A percentile compares a stretch with the other conserved stretches of the same genome.
phyloP scores from a whole-genome alignment of 2,797 vertebrate genomes.

The Nannoperca australis region DNA sequence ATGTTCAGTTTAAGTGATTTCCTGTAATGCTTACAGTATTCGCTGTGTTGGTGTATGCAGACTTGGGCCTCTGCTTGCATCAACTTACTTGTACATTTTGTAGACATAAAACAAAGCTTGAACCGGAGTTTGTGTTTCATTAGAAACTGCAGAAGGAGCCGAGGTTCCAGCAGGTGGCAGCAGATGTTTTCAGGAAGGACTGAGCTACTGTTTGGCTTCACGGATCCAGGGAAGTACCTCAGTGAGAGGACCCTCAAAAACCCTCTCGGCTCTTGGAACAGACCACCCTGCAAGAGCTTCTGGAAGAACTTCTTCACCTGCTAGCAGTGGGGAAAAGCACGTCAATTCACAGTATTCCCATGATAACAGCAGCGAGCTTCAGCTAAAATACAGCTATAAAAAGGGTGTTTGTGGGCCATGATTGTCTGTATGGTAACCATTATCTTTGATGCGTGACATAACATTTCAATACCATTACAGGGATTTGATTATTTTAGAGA shows the following conservation, averaged over 20 bases:
- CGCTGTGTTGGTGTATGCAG: not conserved
- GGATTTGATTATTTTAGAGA: not conserved
- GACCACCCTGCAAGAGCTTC: not conserved
- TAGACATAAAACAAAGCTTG: not conserved
- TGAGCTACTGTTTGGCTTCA: not conserved
- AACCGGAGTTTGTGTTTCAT: not conserved
- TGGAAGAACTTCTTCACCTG: constrained; percentile 6
- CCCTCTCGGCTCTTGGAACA: not conserved
- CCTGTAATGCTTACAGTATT: not conserved
- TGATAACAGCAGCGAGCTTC: not conserved
- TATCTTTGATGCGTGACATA: not conserved
- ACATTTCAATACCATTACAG: no score
- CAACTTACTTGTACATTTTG: not conserved
- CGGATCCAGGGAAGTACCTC: not conserved
- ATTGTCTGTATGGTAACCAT: not conserved
- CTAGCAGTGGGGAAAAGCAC: constrained; percentile 7
- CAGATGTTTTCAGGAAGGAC: not conserved
- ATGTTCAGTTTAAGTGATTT: not conserved
- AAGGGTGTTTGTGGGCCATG: not conserved
- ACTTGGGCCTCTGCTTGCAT: not conserved
- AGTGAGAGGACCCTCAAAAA: not conserved
- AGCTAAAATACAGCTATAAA: not conserved
- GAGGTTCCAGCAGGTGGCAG: not conserved
- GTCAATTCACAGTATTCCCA: not conserved
- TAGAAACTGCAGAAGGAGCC: not conserved